Base-by-base conservation (phyloP, 1,140 invertebrate species). In the Laodelphax striatellus region DNA sequence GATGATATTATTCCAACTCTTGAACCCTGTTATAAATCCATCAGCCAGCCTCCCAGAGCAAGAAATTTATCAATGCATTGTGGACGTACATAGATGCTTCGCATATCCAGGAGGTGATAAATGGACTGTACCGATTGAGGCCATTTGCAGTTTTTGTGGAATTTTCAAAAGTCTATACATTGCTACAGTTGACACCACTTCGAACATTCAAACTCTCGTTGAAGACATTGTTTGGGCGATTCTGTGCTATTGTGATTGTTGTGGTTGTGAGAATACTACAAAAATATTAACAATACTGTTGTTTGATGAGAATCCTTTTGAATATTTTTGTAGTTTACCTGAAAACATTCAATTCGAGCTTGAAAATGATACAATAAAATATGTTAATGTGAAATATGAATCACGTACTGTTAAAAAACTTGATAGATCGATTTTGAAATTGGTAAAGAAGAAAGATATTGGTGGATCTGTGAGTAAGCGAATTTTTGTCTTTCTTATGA, bases 161-260 rank as follows among this genome's bases (percentile, higher is more conserved):
- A 71, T 76, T 21, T 64, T 78, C 21, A 76, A 77, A 65, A 67
- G 62, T 52, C 56, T 79, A 1, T 70, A 75, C 52, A 52, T 64
- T 5, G 71, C 70, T 65, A 62, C 69, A 0, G 55, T 64, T 4
- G 54, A 65, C 53, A 76, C 73, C 65, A 64, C 70, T 65, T 75
- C 66, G 21, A 4, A 63, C 21, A 57, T 72, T 14, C 67, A 69
- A 53, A 57, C 46, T 0, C 70, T 71, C 66, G 63, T 75, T 1
- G 65, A 65, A 59, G 66, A 72, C 60, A 59, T 79, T 11, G 38
- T 74, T 9, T 60, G 72, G 5, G 62, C 66, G 63, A 66, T 77
- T 50, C 57, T 79, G 14, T 54, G 50, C 14, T 52, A 64, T 6
- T 58, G 34, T 57, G 34, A 38, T 38, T 38, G 34, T 38, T 3